Percentiles rank a stretch among this genome's conserved stretches.
These are phyloP conservation scores for Drosophila parvula DNA, from an alignment of 1,140 invertebrate species.

Conservation along the genomic window DNA sequence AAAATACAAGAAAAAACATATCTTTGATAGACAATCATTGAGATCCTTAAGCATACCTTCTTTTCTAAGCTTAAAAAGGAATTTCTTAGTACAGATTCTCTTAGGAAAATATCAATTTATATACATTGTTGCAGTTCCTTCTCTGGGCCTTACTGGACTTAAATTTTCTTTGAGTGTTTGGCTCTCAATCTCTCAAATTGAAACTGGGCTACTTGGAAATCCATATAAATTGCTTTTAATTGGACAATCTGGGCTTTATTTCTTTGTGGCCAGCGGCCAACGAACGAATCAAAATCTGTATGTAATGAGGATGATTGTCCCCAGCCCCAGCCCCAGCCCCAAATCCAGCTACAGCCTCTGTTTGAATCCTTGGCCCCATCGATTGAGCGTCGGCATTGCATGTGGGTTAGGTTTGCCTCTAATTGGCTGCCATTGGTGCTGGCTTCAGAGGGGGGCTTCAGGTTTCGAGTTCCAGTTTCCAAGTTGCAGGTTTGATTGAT, in stretches of 20 bases:
- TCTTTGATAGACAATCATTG: neutral
- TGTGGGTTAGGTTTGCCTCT: constrained; percentile 53
- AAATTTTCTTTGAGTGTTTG: constrained; percentile 21
- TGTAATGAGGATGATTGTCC: constrained; percentile 64
- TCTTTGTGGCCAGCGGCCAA: constrained; percentile 69
- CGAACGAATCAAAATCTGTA: constrained; percentile 40
- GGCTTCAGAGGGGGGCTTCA: constrained; percentile 16
- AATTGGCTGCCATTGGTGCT: constrained; percentile 56
- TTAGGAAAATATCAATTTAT: neutral
- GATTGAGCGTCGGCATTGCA: constrained; percentile 55
- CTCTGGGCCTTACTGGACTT: neutral
- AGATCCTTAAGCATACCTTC: neutral
- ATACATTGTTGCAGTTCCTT: neutral
- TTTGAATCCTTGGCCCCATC: constrained; percentile 34
- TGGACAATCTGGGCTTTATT: constrained; percentile 78
- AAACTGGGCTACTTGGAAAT: constrained; percentile 70
- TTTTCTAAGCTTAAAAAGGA: rapidly evolving
- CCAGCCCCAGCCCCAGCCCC: neutral
- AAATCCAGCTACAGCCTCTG: neutral
- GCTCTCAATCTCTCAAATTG: constrained; percentile 27
- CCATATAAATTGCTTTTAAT: constrained; percentile 80
- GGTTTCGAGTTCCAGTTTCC: constrained; percentile 11
- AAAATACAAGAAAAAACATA: neutral
- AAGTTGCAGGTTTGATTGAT: constrained; percentile 75
- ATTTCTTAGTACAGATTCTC: neutral